phyloP scores from a whole-genome alignment of 2,888 invertebrate species.

The Eristalis intricaria region DNA sequence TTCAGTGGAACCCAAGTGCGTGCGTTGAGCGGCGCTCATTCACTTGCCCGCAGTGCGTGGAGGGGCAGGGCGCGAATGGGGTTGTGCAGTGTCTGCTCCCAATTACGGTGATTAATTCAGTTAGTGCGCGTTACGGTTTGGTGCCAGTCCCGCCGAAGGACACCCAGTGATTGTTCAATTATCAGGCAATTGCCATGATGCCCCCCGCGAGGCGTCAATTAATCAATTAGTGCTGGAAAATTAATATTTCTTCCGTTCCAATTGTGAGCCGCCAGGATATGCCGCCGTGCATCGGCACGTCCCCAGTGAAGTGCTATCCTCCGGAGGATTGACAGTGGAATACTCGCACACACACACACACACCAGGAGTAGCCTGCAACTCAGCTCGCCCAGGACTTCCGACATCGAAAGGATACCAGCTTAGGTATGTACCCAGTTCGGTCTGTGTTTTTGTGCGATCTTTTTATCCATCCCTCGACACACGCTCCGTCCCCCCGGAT shows the following conservation, averaged over 20 bases:
- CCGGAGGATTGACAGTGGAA: slow-evolving; percentile 26
- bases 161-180: slow-evolving; percentile 21
- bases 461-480: neutral
- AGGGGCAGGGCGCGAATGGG: neutral
- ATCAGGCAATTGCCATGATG: slow-evolving; percentile 6
- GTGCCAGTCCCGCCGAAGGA: neutral
- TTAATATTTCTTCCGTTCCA: slow-evolving; percentile 3
- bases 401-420: neutral
- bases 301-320: slow-evolving; percentile 37
- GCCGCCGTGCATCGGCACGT: neutral
- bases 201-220: slow-evolving; percentile 45
- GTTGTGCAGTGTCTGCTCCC: slow-evolving; percentile 5
- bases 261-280: neutral
- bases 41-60: too few relatives aligned
- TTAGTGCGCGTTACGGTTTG: slow-evolving; percentile 29
- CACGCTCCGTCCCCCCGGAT: neutral
- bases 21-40: neutral
- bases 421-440: slow-evolving; percentile 9
- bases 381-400: neutral
- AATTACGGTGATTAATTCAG: slow-evolving; percentile 48
- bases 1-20: neutral
- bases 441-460: neutral
- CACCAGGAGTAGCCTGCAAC: neutral
- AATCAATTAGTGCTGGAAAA: slow-evolving; percentile 41
- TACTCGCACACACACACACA: neutral